Conservation (phyloP, 2,797 vertebrate species). For the Acrocephalus scirpaceus region DNA sequence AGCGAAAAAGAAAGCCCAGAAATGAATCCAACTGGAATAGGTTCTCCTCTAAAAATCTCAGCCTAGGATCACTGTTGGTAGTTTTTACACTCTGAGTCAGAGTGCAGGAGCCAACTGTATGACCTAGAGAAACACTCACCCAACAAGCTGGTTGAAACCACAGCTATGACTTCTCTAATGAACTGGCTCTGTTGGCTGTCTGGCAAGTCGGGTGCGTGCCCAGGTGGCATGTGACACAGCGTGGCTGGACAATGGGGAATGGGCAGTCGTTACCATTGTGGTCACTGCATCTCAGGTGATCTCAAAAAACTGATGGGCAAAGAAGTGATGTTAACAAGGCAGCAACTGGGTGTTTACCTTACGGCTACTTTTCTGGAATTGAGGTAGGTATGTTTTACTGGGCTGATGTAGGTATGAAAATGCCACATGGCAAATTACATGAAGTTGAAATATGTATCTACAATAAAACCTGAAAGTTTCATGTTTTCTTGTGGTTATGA, state of each 20-base stretch:
- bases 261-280: neutral
- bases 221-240: neutral
- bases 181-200: neutral
- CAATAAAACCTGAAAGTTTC: neutral
- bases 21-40: neutral
- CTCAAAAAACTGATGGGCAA: accelerated
- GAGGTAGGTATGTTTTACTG: neutral
- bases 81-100: neutral
- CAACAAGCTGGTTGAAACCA: neutral
- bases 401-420: neutral
- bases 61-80: neutral
- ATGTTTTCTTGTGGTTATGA: neutral
- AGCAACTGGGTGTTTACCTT: neutral
- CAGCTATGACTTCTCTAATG: neutral
- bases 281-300: neutral
- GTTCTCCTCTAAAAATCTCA: neutral
- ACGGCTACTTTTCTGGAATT: neutral
- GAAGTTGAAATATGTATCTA: neutral
- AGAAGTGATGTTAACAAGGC: neutral
- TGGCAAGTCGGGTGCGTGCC: accelerated
- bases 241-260: accelerated
- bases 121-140: neutral
- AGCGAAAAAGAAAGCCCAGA: neutral
- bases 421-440: neutral
- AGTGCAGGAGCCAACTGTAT: neutral